These are phyloP conservation scores for Leptinotarsa rubiginosa DNA, from an alignment of 2,888 invertebrate genomes.

Conservation along the genomic window DNA sequence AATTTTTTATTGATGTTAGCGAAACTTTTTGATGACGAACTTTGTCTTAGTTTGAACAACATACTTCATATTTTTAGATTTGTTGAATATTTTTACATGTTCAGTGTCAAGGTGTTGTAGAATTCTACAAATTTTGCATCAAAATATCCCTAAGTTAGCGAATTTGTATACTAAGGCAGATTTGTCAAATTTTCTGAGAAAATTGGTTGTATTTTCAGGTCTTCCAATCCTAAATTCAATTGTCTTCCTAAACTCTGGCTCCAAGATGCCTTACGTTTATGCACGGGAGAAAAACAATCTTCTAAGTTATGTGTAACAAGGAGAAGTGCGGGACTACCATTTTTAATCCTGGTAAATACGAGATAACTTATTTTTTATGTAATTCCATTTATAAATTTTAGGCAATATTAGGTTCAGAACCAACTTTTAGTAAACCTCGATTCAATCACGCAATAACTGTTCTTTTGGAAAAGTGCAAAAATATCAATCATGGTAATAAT, in stretches of 20 bases:
- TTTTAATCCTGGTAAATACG: conserved; percentile 80
- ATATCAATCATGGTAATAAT: conserved; percentile 55
- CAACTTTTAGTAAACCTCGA: conserved; percentile 59
- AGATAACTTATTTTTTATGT: conserved; percentile 14
- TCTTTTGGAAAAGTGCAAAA: conserved; percentile 67
- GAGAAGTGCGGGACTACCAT: conserved; percentile 94
- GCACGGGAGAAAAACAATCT: conserved; percentile 67
- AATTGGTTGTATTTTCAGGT: conserved; percentile 27
- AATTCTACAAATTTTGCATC: too few relatives aligned
- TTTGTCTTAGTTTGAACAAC: too few relatives aligned
- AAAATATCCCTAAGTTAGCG: too few relatives aligned
- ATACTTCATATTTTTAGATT: too few relatives aligned
- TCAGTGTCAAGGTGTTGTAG: too few relatives aligned
- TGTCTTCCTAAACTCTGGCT: conserved; percentile 76
- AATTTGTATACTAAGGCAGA: too few relatives aligned
- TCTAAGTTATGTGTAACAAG: conserved; percentile 82
- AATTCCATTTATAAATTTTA: conserved; percentile 63
- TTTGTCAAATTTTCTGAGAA: too few relatives aligned
- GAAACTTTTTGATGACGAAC: too few relatives aligned
- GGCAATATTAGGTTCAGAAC: conserved; percentile 83
- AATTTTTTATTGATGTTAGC: too few relatives aligned
- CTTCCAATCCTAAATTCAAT: conserved; percentile 64
- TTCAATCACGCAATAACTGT: conserved; percentile 68
- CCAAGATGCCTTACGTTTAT: conserved; percentile 70
- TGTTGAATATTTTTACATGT: too few relatives aligned